Percentiles rank a stretch among this genome's conserved stretches.
These are phyloP conservation scores for Cartodere bifasciata DNA, from an alignment of 2,888 invertebrate genomes.

Conservation along the genomic window DNA sequence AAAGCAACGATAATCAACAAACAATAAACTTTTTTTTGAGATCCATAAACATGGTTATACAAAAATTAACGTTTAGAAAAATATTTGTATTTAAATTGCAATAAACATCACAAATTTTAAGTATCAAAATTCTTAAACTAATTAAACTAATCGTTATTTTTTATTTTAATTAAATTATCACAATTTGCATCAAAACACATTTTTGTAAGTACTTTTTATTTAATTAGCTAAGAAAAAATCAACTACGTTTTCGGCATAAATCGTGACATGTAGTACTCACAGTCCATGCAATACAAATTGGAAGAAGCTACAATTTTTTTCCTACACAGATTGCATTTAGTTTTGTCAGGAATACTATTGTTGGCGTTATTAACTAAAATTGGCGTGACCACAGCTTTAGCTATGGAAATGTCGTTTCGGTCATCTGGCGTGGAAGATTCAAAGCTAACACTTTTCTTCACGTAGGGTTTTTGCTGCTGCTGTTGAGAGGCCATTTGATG, in stretches of 20 bases:
- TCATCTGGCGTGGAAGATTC: constrained; percentile 61
- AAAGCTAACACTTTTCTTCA: constrained; percentile 60
- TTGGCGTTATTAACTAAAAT: constrained; percentile 32
- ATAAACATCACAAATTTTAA: too few species aligned
- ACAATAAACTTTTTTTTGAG: too few species aligned
- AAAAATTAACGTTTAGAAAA: too few species aligned
- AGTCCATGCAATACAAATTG: constrained; percentile 76
- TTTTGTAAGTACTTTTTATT: constrained; percentile 3
- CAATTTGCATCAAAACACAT: too few species aligned
- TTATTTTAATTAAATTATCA: too few species aligned
- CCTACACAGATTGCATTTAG: constrained; percentile 74
- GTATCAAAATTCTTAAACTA: too few species aligned
- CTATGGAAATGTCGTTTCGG: constrained; percentile 22
- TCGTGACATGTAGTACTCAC: constrained; percentile 84
- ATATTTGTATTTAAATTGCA: too few species aligned
- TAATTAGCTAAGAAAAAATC: background rate
- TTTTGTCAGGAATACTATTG: constrained; percentile 39
- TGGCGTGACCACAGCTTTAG: constrained; percentile 31
- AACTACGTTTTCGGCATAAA: constrained; percentile 46
- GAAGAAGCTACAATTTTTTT: constrained; percentile 71
- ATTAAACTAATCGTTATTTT: too few species aligned
- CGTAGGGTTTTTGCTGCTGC: constrained; percentile 37
- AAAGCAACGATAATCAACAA: too few species aligned
- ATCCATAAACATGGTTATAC: too few species aligned
- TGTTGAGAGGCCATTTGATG: constrained; percentile 24